Evolutionary conservation across 2,888 invertebrate species (phyloP), one percentile per base, ranked within the genome.

Genomic region (Drosophila borborema): DNA sequence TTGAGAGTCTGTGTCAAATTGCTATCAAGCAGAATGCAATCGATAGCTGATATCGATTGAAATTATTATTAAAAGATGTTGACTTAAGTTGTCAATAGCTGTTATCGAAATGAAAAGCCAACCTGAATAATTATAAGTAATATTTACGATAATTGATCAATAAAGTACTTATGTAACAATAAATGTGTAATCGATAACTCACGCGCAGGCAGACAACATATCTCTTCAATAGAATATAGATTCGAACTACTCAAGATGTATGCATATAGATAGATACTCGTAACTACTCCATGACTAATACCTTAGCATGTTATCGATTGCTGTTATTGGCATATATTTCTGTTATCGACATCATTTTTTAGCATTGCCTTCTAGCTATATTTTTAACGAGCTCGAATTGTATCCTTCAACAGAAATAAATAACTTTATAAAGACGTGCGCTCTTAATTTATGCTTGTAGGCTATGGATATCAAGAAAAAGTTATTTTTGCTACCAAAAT

Each of bases 401-500:
- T 38, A 23, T 23, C 4, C 23, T 38, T 28, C 38, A 31, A 14
- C 34, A 2, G 16, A 36, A 46, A 46, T n/a, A 45, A 45, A 45
- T 34, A 36, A 45, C 58, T 34, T n/a, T 23, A 46, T 58, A 38
- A 36, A 10, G n/a, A 7, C 36, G 23, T 38, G 45, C 16, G 36
- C 46, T 34, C 36, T 28, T 59, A 46, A 46, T 23, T 46, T 46
- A 36, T 38, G 58, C 7, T 23, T 59, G 16, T 46, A 23, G 45
- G 58, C 28, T 51, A 36, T 14, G 36, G 14, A 51, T 36, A 51
- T 40, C 43, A 36, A 56, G 49, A 51, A 16, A 59, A 46, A 46
- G 38, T 28, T 48, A 36, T 28, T 46, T 46, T 28, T 18, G 46
- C 23, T 36, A 36, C 23, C 45, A n/a, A 45, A 45, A 36, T 45